phyloP scores from a whole-genome alignment of 92 coral and sea anemone species.

The Epizoanthus ramosus region DNA sequence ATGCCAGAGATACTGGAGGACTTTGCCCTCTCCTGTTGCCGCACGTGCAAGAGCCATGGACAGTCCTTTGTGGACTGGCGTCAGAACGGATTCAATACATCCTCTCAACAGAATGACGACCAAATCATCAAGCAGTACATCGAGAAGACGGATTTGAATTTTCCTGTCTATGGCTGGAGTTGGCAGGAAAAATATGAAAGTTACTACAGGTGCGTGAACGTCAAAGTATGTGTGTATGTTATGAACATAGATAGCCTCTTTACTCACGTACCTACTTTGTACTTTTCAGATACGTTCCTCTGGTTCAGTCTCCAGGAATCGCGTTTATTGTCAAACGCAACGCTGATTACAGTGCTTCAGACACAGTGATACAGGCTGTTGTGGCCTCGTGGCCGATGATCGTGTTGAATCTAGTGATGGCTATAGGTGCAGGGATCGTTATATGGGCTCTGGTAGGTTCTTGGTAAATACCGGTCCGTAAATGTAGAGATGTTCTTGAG shows the following conservation, averaged over 20 bases:
- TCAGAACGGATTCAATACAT: conserved; percentile 62
- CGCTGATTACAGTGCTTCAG: conserved; percentile 48
- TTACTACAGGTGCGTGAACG: conserved; percentile 22
- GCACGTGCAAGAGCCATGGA: conserved; percentile 77
- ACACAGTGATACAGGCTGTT: conserved; percentile 55
- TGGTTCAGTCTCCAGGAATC: conserved; percentile 79
- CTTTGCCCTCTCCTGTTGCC: conserved; percentile 73
- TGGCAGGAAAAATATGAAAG: conserved; percentile 68
- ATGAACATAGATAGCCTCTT: too few relatives aligned
- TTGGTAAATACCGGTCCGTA: not conserved
- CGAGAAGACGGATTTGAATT: conserved; percentile 61
- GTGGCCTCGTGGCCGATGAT: conserved; percentile 70
- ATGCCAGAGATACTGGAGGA: conserved; percentile 70
- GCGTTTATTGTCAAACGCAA: conserved; percentile 73
- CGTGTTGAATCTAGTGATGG: conserved; percentile 56
- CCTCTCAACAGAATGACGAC: conserved; percentile 65
- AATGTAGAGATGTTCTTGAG: not conserved
- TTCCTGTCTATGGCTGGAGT: conserved; percentile 84
- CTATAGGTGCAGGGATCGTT: conserved; percentile 66
- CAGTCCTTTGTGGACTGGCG: conserved; percentile 72
- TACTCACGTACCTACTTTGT: not conserved
- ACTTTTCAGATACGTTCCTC: conserved; percentile 62
- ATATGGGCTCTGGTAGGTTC: conserved; percentile 82
- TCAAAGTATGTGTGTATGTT: too few relatives aligned
- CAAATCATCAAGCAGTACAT: conserved; percentile 54